These are phyloP conservation scores for Apeltes quadracus DNA, from an alignment of 2,113 vertebrate genomes.

Conservation along the genomic window DNA sequence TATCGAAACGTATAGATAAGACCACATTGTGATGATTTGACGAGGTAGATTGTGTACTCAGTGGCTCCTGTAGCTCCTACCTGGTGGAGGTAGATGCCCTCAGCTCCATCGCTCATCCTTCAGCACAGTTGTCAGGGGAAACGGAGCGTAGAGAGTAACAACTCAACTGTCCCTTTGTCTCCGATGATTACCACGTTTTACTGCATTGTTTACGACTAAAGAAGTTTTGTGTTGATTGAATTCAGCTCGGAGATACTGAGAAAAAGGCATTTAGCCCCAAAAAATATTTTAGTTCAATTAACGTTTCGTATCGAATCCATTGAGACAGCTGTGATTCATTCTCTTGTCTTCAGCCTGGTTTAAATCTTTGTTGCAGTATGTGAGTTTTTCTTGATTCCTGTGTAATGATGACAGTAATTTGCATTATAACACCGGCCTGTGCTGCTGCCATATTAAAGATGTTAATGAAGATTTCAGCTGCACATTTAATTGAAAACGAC, in stretches of 20 bases:
- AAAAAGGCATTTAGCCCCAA: background rate
- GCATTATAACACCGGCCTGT: background rate
- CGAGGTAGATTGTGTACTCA: constrained; percentile 18
- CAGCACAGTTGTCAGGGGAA: constrained; percentile 27
- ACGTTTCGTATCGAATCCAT: background rate
- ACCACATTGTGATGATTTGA: background rate
- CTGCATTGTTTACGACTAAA: constrained; percentile 9
- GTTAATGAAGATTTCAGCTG: background rate
- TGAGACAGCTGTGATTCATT: background rate
- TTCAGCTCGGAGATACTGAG: background rate
- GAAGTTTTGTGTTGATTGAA: background rate
- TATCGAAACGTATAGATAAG: constrained; percentile 1
- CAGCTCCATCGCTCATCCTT: constrained; percentile 33
- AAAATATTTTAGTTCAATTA: background rate
- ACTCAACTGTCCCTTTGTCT: constrained; percentile 19
- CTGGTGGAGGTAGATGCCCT: constrained; percentile 37
- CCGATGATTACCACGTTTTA: constrained; percentile 12
- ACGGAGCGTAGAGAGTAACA: constrained; percentile 24
- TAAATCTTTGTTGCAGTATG: background rate
- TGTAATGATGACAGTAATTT: constrained; percentile 14
- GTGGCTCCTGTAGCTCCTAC: constrained; percentile 26
- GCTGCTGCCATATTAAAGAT: background rate
- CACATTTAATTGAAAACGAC: background rate
- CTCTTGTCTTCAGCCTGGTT: constrained; percentile 1
- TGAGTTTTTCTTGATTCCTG: constrained; percentile 5